Base-by-base conservation (phyloP, 2,797 vertebrate genomes). In the Graptemys geographica region DNA sequence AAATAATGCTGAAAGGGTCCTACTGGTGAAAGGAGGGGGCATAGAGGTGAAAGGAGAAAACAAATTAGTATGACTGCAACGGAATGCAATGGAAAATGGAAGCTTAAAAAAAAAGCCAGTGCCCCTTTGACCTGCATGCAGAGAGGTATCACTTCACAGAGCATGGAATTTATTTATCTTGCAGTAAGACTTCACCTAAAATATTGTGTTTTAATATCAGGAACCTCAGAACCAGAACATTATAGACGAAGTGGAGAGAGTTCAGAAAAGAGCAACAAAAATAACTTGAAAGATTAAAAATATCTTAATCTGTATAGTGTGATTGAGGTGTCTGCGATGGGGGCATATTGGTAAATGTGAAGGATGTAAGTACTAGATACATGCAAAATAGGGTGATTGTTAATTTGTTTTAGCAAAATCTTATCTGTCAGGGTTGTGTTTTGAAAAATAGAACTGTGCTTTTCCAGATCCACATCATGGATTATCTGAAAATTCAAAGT, bases 401-500 rank as follows among this genome's bases (percentile, higher is more conserved):
- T 11, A 37, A 37, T 41, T 69, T 69, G n/a, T 41, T 41, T 72
- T 41, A 21, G 37, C 10, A 74, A 74, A 11, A 44, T 74, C 69
- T 74, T 74, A 44, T 74, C 21, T 74, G 37, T 41, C 37, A 74
- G 37, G 21, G 10, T 41, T 41, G 23, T 37, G 37, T 74, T 74
- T 72, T 37, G 37, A 74, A 74, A 74, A 74, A 74, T 11, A 74
- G 5, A 74, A 74, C 10, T 41, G 37, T 74, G 72, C 81, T 49
- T 11, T 89, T 94, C 90, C 59, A 57, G 81, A 89, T 8, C 2
- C 59, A 88, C n/a, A 11, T 93, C 55, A 33, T 37, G 11, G 37
- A 11, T 84, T 93, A 86, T 89, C 90, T 86, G 37, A 90, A 95
- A 94, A 5, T 59, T 41, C 37, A 59, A 79, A 37, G 27, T n/a